Base-by-base conservation (phyloP, 1,140 invertebrate genomes). In the Oncopodura yosiiana region DNA sequence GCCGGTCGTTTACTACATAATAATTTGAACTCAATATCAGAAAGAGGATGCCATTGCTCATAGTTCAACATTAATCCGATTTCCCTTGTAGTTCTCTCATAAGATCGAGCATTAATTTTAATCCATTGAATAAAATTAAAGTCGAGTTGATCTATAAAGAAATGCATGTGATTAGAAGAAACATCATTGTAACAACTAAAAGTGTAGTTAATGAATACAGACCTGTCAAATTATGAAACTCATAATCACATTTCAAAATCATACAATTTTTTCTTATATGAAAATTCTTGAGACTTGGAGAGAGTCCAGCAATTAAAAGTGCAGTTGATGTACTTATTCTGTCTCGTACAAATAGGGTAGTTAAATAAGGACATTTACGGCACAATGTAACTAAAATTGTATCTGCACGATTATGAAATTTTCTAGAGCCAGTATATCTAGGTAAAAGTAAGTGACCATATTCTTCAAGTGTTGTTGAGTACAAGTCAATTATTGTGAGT, bases 291-390 rank as follows among this genome's bases (percentile, higher is more conserved):
- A 92, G 70, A 56, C 78, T 78, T 50, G 77, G 78, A 3, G 78
- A 78, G 1, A 76, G 78, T 32, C 75, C 73, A 0, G 80, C 83
- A 26, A 89, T 73, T n/a, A 89, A 70, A 24, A 91, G 68, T 12
- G 87, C 73, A 1, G 86, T 88, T 0, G 81, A 75, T 0, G 86
- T 87, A 1, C 86, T 89, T 45, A 91, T 78, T 66, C 82, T 74
- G 65, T 90, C 86, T 3, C 83, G 75, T 16, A 90, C 77, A 60
- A 86, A 79, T 64, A 86, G 62, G 2, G 80, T 82, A 43, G 77
- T 71, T n/a, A 86, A 60, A 59, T 77, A 74, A 18, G 72, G 74
- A 67, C 80, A 84, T 41, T 77, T 71, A 29, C 80, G 68, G 34
- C 74, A 74, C 29, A 86, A 65, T 8, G 80, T 68, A 14, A 87